These are phyloP conservation scores for Mormyrops boulengeri DNA, from an alignment of 2,797 vertebrate species.

Conservation along the genomic window DNA sequence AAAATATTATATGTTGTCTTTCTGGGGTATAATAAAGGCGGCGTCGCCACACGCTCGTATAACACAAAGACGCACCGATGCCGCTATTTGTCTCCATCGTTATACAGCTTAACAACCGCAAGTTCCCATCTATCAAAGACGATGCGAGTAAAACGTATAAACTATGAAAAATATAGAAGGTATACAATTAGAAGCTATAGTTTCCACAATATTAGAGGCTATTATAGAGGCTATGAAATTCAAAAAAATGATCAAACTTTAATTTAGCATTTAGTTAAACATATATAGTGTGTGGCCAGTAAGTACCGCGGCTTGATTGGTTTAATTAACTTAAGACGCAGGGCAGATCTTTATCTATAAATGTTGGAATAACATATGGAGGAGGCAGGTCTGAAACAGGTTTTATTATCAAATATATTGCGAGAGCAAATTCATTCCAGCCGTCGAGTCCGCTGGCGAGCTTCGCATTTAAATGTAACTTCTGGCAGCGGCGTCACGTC, in stretches of 20 bases:
- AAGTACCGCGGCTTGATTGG: background rate
- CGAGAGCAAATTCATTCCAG: constrained; percentile 62
- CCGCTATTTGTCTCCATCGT: background rate
- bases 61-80: background rate
- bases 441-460: constrained; percentile 50
- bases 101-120: background rate
- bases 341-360: background rate
- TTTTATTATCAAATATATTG: constrained; percentile 64
- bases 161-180: background rate
- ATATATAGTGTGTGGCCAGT: background rate
- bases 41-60: no score
- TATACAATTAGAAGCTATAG: background rate
- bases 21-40: background rate
- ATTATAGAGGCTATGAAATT: background rate
- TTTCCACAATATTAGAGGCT: background rate
- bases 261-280: background rate
- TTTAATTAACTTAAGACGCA: background rate
- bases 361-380: background rate
- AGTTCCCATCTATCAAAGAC: background rate
- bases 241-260: background rate
- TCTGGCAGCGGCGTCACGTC: constrained; percentile 33
- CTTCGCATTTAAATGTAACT: constrained; percentile 61
- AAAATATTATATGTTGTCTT: background rate
- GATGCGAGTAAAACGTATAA: background rate
- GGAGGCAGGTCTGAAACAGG: constrained; percentile 47